Conservation (phyloP, 2,797 vertebrate species). For the Squalus acanthias region DNA sequence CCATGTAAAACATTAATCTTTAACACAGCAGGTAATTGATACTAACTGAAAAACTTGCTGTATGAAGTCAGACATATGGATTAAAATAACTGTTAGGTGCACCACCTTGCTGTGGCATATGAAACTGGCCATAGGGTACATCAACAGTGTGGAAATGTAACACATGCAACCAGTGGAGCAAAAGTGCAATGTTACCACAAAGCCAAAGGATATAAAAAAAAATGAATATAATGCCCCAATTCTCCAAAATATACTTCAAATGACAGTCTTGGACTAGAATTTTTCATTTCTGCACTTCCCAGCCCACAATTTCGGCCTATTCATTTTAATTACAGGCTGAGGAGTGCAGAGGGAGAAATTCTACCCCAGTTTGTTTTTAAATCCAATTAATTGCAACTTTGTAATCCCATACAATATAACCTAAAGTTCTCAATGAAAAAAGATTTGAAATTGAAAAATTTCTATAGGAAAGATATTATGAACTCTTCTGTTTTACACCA, state of each 20-base stretch:
- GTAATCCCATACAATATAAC: neutral
- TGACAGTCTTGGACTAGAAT: neutral
- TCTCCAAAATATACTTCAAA: neutral
- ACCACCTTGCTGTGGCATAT: neutral
- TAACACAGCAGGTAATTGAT: neutral
- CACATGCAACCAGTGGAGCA: neutral
- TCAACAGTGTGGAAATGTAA: neutral
- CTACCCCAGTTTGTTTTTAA: neutral
- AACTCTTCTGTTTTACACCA: neutral
- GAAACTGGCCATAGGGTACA: neutral
- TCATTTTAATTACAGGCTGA: neutral
- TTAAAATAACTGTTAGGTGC: neutral
- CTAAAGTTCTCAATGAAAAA: neutral
- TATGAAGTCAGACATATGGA: slow-evolving; percentile 6
- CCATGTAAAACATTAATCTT: slow-evolving; percentile 21
- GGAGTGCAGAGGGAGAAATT: neutral
- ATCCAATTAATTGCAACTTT: neutral
- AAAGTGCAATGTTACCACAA: neutral
- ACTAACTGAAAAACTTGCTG: neutral
- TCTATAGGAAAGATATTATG: neutral
- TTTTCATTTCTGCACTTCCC: neutral
- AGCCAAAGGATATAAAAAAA: neutral
- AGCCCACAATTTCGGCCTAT: neutral
- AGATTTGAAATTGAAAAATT: neutral
- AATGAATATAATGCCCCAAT: neutral